phyloP scores from a whole-genome alignment of 2,113 vertebrate species.

The Phylloscopus whistleri region DNA sequence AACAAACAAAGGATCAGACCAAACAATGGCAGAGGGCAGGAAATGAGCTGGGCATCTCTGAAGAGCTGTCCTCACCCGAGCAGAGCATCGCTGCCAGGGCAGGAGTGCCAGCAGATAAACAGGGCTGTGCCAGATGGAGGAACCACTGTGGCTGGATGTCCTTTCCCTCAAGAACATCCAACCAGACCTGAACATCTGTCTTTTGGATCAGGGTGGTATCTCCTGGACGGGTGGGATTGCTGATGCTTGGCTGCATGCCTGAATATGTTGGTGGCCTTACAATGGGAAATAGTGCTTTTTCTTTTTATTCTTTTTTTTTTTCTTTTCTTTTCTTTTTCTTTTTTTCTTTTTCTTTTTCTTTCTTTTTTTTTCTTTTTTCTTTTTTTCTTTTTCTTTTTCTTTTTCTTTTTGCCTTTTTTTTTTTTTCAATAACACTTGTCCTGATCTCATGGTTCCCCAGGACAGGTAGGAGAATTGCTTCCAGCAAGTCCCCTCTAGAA shows the following conservation, averaged over 20 bases:
- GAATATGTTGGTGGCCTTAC: neutral
- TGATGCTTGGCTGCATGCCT: neutral
- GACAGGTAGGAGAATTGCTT: neutral
- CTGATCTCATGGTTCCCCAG: neutral
- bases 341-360: too few species aligned
- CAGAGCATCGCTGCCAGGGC: neutral
- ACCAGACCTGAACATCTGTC: neutral
- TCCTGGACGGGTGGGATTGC: neutral
- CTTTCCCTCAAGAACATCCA: neutral
- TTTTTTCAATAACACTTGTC: neutral
- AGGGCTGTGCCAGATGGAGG: neutral
- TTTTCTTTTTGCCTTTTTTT: too few species aligned
- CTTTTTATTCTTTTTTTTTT: neutral
- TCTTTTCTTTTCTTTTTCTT: neutral
- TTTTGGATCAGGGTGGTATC: neutral
- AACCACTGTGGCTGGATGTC: neutral
- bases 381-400: too few species aligned
- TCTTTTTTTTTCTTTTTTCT: too few species aligned
- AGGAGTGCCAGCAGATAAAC: neutral
- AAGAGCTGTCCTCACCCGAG: neutral
- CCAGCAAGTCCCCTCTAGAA: neutral
- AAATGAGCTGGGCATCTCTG: neutral
- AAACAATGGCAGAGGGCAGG: constrained; percentile 31
- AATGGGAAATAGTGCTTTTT: neutral
- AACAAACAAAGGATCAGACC: constrained; percentile 36